phyloP scores from a whole-genome alignment of 1,140 invertebrate genomes.

The Patella vulgata region DNA sequence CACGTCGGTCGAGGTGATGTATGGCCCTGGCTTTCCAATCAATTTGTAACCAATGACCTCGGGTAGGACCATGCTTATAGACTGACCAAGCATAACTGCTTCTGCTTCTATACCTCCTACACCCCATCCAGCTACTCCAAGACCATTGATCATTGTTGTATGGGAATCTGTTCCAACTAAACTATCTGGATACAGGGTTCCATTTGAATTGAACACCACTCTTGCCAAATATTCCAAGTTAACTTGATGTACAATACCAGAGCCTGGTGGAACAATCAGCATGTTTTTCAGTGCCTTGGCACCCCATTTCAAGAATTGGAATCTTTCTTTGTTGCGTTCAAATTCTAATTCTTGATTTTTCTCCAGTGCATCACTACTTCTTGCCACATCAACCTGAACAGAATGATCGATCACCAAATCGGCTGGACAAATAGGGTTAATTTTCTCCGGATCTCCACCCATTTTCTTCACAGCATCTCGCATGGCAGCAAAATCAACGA shows the following conservation, averaged over 20 bases:
- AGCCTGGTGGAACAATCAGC: conserved; percentile 97
- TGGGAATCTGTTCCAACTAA: conserved; percentile 99
- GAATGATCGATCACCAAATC: conserved; percentile 99
- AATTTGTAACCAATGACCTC: conserved; percentile 96
- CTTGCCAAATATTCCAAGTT: conserved; percentile 95
- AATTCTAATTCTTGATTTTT: conserved; percentile 97
- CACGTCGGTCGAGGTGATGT: conserved; percentile 96
- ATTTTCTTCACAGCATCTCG: conserved; percentile 90
- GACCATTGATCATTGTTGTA: conserved; percentile 98
- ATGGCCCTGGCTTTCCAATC: conserved; percentile 80
- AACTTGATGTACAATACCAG: conserved; percentile 98
- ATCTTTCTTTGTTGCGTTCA: conserved; percentile 95
- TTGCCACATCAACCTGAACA: conserved; percentile 93
- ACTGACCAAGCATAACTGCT: conserved; percentile 84
- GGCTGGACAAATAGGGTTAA: conserved; percentile 97
- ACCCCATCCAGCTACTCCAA: conserved; percentile 78
- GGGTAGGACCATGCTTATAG: conserved; percentile 95
- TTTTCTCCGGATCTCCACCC: conserved; percentile 89
- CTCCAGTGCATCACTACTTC: conserved; percentile 85
- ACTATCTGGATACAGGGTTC: conserved; percentile 89
- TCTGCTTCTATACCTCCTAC: conserved; percentile 75
- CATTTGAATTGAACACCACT: conserved; percentile 85
- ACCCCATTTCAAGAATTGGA: conserved; percentile 98
- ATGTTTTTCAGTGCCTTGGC: conserved; percentile 95
- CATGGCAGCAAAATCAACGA: conserved; percentile 99